Percentiles rank a stretch among this genome's conserved stretches.
phyloP scores from a whole-genome alignment of 2,113 vertebrate genomes.

The Gnathonemus echidnorhynchus region DNA sequence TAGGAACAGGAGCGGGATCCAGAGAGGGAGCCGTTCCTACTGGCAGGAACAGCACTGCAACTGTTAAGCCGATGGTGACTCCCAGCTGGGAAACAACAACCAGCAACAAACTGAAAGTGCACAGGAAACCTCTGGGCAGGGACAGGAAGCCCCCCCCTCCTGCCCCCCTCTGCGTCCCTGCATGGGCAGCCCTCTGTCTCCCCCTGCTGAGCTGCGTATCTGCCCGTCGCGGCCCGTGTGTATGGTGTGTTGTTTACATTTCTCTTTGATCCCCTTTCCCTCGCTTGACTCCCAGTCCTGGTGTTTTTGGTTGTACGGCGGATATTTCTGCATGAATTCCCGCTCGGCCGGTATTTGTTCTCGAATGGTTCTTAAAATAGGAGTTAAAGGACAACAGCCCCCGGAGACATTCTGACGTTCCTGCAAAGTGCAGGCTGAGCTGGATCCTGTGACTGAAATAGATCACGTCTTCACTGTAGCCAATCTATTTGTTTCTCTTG shows the following conservation, averaged over 20 bases:
- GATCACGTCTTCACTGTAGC: not conserved
- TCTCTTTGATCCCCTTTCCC: not conserved
- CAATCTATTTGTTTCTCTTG: not conserved
- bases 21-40: no score
- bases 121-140: slow-evolving; percentile 21
- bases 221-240: not conserved
- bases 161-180: not conserved
- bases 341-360: not conserved
- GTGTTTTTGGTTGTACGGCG: not conserved
- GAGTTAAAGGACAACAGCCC: slow-evolving; percentile 5
- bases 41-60: not conserved
- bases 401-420: slow-evolving; percentile 27
- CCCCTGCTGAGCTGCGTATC: not conserved
- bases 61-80: not conserved
- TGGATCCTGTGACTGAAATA: not conserved
- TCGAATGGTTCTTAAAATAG: not conserved
- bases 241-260: not conserved
- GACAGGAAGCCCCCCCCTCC: slow-evolving; percentile 5
- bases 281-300: not conserved
- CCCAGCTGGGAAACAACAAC: slow-evolving; percentile 12
- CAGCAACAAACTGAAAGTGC: not conserved
- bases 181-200: not conserved
- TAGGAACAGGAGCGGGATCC: not conserved
- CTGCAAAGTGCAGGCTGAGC: slow-evolving; percentile 25
- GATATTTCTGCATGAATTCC: not conserved